phyloP scores from a whole-genome alignment of 2,113 vertebrate genomes.

The Prochilodus magdalenae region DNA sequence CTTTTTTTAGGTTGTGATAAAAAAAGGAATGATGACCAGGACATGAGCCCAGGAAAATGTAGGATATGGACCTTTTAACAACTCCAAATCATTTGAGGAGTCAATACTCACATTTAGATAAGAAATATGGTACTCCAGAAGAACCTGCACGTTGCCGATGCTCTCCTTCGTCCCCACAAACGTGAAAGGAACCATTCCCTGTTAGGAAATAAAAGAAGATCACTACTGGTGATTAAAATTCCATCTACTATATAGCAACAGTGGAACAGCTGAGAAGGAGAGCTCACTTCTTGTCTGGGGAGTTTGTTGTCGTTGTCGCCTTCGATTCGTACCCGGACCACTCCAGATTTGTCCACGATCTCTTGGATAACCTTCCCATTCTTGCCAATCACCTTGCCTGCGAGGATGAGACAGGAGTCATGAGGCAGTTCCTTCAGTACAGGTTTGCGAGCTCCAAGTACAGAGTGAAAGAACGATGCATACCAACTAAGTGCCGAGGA shows the following conservation, averaged over 20 bases:
- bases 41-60: too few species aligned
- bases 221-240: not conserved
- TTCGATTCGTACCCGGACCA: conserved; percentile 89
- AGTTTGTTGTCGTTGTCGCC: conserved; percentile 90
- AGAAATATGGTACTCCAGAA: conserved; percentile 96
- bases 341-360: conserved; percentile 92
- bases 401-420: not conserved
- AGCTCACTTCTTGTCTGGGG: conserved; percentile 85
- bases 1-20: too few species aligned
- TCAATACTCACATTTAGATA: conserved; percentile 90
- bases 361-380: conserved; percentile 93
- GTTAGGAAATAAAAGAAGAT: conserved; percentile 61
- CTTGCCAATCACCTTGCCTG: conserved; percentile 93
- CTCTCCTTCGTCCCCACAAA: conserved; percentile 98
- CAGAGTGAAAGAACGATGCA: conserved; percentile 47
- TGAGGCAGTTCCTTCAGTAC: not conserved
- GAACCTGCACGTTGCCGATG: conserved; percentile 94
- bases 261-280: not conserved
- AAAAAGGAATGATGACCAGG: too few species aligned
- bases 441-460: not conserved
- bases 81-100: too few species aligned
- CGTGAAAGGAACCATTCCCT: conserved; percentile 98
- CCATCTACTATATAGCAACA: not conserved
- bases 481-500: conserved; percentile 88
- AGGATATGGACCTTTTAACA: too few species aligned